These are phyloP conservation scores for Byasa hedistus DNA, from an alignment of 2,888 invertebrate genomes.

Conservation along the genomic window DNA sequence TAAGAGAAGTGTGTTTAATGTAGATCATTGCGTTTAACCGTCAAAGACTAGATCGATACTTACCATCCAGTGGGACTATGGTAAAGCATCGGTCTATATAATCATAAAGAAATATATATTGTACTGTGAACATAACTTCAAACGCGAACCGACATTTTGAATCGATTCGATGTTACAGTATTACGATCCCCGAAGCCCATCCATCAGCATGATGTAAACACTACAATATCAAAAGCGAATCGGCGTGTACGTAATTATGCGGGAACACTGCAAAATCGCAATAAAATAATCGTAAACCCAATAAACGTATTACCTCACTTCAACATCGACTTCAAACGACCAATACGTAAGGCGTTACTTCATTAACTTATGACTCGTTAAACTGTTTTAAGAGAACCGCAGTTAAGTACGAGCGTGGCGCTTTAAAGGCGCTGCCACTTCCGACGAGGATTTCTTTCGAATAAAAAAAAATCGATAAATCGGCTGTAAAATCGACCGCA, in stretches of 20 bases:
- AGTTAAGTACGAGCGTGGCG: slow-evolving; percentile 51
- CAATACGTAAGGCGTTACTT: slow-evolving; percentile 39
- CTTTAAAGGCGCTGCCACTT: slow-evolving; percentile 63
- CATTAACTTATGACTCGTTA: slow-evolving; percentile 46
- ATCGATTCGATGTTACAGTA: neutral
- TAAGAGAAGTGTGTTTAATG: too few species aligned
- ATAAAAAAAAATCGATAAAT: slow-evolving; percentile 47
- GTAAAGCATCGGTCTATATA: too few species aligned
- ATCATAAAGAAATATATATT: too few species aligned
- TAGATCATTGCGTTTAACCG: too few species aligned
- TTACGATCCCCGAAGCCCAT: slow-evolving; percentile 7
- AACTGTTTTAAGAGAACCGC: slow-evolving; percentile 49
- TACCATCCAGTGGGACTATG: too few species aligned
- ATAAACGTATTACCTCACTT: slow-evolving; percentile 22
- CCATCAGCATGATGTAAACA: slow-evolving; percentile 31
- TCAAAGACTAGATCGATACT: too few species aligned
- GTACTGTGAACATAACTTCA: slow-evolving; percentile 16
- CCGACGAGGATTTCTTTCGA: slow-evolving; percentile 57
- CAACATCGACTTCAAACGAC: slow-evolving; percentile 29
- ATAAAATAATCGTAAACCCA: slow-evolving; percentile 44
- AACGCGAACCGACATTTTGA: slow-evolving; percentile 4
- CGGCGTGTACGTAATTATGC: slow-evolving; percentile 36
- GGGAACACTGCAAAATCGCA: slow-evolving; percentile 43
- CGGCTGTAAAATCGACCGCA: slow-evolving; percentile 62
- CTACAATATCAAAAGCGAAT: slow-evolving; percentile 39